Conservation (phyloP, 2,888 invertebrate species). For the Leptothorax acervorum region DNA sequence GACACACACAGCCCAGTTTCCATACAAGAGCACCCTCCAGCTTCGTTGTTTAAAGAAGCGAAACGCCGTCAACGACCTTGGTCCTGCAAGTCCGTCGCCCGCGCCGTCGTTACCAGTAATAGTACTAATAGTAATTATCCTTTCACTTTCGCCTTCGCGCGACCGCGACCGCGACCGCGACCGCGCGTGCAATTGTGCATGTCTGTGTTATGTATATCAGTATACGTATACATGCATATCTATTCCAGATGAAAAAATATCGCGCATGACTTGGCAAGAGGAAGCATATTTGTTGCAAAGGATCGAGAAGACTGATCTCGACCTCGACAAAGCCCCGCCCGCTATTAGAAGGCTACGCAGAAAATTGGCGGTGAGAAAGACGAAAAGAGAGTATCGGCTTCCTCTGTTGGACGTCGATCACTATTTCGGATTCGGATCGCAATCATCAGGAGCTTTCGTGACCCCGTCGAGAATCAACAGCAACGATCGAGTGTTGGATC, state of each 20-base stretch:
- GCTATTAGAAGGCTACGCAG: slow-evolving; percentile 86
- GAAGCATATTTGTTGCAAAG: slow-evolving; percentile 85
- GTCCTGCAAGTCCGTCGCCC: slow-evolving; percentile 75
- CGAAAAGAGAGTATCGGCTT: slow-evolving; percentile 87
- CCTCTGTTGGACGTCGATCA: slow-evolving; percentile 88
- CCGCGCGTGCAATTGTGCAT: too few relatives aligned
- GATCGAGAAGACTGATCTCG: slow-evolving; percentile 77
- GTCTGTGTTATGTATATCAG: not conserved
- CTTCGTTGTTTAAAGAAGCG: slow-evolving; percentile 83
- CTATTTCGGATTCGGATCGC: slow-evolving; percentile 69
- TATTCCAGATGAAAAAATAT: slow-evolving; percentile 75
- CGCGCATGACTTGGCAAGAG: slow-evolving; percentile 86
- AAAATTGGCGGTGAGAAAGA: slow-evolving; percentile 87
- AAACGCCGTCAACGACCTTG: slow-evolving; percentile 86
- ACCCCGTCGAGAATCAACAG: slow-evolving; percentile 69
- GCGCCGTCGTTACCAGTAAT: too few relatives aligned
- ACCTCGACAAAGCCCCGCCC: slow-evolving; percentile 78
- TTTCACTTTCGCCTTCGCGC: too few relatives aligned
- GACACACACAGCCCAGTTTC: slow-evolving; percentile 74
- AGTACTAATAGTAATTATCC: slow-evolving; percentile 51
- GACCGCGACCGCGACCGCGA: too few relatives aligned
- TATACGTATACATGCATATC: slow-evolving; percentile 16
- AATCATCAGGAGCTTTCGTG: slow-evolving; percentile 19
- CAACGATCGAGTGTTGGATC: slow-evolving; percentile 79
- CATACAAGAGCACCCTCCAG: slow-evolving; percentile 73